Evolutionary conservation across 2,888 invertebrate species (phyloP).

Genomic region (Caenorhabditis sp.): DNA sequence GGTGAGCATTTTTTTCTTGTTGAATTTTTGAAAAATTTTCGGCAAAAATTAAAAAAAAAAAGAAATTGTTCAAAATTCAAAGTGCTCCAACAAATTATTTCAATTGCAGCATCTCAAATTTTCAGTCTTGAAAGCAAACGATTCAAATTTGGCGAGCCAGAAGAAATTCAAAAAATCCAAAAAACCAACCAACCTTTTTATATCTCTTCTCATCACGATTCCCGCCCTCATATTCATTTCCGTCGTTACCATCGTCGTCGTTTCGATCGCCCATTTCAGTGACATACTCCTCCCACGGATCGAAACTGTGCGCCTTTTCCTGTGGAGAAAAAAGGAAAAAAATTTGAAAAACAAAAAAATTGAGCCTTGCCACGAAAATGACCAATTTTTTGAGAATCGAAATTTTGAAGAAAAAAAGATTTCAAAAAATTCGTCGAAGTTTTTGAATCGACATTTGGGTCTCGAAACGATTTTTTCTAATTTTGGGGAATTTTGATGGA

Average conservation of each 20-base stretch:
- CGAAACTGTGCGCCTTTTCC: constrained; percentile 19
- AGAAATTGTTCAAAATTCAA: not conserved
- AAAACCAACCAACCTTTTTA: too few species aligned
- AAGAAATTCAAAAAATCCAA: not conserved
- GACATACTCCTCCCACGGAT: constrained; percentile 35
- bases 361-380: not conserved
- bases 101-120: too few species aligned
- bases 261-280: constrained; percentile 12
- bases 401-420: not conserved
- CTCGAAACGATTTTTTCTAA: not conserved
- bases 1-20: constrained; percentile 5
- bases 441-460: not conserved
- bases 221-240: too few species aligned
- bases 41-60: not conserved
- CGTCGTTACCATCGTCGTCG: too few species aligned
- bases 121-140: too few species aligned
- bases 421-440: not conserved
- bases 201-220: too few species aligned
- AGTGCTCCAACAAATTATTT: too few species aligned
- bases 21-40: not conserved
- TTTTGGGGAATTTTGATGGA: not conserved
- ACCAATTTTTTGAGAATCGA: not conserved
- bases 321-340: too few species aligned
- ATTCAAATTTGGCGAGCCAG: too few species aligned
- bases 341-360: not conserved